These are phyloP conservation scores for Catocala sponsa DNA, from an alignment of 2,888 invertebrate genomes.

Conservation along the genomic window DNA sequence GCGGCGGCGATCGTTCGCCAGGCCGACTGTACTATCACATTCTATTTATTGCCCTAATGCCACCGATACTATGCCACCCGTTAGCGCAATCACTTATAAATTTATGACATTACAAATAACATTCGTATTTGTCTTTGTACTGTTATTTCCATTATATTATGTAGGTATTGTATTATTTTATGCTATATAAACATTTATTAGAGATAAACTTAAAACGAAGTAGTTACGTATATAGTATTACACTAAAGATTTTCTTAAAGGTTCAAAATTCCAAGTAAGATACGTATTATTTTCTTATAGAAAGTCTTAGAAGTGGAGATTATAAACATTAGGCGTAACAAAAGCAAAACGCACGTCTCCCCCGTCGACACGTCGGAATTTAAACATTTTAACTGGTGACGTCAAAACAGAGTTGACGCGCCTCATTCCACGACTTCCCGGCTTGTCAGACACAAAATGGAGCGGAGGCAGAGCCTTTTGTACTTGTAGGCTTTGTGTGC, in stretches of 20 bases:
- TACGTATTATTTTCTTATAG: background rate
- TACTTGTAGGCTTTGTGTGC: slow-evolving; percentile 86
- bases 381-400: slow-evolving; percentile 67
- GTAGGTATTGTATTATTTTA: too few relatives aligned
- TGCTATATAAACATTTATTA: too few relatives aligned
- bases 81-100: slow-evolving; percentile 32
- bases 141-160: background rate
- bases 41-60: slow-evolving; percentile 70
- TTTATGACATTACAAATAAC: slow-evolving; percentile 13
- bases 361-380: slow-evolving; percentile 53
- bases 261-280: background rate
- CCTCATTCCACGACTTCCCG: slow-evolving; percentile 79
- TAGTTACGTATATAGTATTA: too few relatives aligned
- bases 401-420: slow-evolving; percentile 77
- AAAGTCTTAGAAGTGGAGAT: background rate
- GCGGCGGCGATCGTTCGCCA: slow-evolving; percentile 38
- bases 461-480: slow-evolving; percentile 84
- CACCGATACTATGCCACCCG: slow-evolving; percentile 13
- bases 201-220: too few relatives aligned
- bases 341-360: slow-evolving; percentile 36
- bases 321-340: slow-evolving; percentile 18
- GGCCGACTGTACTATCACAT: slow-evolving; percentile 41
- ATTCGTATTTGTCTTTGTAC: background rate
- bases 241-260: too few relatives aligned
- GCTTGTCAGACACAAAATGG: slow-evolving; percentile 85